These are phyloP conservation scores for Montipora capitata DNA, from an alignment of 92 coral and sea anemone species.

Conservation along the genomic window DNA sequence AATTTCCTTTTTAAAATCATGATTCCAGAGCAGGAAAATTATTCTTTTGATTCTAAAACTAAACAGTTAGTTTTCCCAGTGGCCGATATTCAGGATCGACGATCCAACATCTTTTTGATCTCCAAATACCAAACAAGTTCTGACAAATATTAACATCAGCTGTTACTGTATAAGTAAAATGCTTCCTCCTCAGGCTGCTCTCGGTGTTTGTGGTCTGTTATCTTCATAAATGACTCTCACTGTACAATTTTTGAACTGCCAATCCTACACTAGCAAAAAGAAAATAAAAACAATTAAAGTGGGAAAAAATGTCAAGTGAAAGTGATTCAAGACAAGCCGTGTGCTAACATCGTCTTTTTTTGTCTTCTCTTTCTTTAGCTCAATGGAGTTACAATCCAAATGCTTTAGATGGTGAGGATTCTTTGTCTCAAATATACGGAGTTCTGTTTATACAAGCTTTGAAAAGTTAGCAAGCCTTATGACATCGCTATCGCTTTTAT, in stretches of 20 bases:
- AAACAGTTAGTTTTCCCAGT: neutral
- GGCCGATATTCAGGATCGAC: neutral
- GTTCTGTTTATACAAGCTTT: neutral
- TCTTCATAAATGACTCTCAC: no score
- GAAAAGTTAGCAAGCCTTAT: neutral
- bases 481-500: neutral
- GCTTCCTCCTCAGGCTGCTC: no score
- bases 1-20: no score
- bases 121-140: no score
- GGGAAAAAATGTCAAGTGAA: neutral
- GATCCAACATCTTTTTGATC: neutral
- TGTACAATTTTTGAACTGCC: no score
- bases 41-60: no score
- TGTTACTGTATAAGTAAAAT: no score
- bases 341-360: neutral
- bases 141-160: no score
- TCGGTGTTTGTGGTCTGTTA: no score
- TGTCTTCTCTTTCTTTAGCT: neutral
- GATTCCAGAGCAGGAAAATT: no score
- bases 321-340: no score
- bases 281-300: neutral
- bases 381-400: neutral
- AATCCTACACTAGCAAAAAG: no score
- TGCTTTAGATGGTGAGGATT: constrained; percentile 1
- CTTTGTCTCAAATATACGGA: neutral